Conservation (phyloP, 2,888 invertebrate genomes). For the Zaprionus lineosus region DNA sequence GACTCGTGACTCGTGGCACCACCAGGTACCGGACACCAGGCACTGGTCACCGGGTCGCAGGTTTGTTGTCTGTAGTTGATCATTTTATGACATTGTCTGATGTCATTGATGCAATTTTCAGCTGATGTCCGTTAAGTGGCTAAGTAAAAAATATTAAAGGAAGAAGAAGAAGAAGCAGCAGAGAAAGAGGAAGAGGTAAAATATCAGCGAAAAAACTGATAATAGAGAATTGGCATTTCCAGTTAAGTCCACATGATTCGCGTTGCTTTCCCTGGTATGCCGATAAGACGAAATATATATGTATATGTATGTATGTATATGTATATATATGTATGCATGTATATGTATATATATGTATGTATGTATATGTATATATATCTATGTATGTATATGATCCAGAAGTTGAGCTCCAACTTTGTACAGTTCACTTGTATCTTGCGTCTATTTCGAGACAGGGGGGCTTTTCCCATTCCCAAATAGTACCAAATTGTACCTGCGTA, state of each 20-base stretch:
- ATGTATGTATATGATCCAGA: background rate
- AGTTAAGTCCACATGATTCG: background rate
- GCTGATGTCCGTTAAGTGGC: too few species aligned
- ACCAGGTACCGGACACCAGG: constrained; percentile 7
- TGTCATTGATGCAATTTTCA: constrained; percentile 31
- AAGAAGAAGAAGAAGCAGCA: too few species aligned
- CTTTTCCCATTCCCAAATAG: constrained; percentile 7
- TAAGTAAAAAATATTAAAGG: too few species aligned
- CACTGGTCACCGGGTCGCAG: constrained; percentile 32
- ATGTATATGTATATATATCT: background rate
- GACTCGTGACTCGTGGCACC: background rate
- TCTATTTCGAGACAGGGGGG: constrained; percentile 4
- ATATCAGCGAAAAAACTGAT: too few species aligned
- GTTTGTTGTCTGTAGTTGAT: constrained; percentile 6
- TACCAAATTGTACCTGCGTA: constrained; percentile 3
- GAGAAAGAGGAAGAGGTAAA: too few species aligned
- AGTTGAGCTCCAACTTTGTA: too few species aligned
- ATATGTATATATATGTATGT: constrained; percentile 1
- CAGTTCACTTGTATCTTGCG: background rate
- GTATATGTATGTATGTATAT: background rate
- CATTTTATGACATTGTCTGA: constrained; percentile 39
- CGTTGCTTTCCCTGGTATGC: background rate
- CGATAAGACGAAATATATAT: background rate
- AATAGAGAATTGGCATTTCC: background rate
- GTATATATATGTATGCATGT: background rate